Evolutionary conservation across 2,888 invertebrate genomes (phyloP), one percentile per base, ranked within the genome.

Genomic region (Hoplodrina blanda): DNA sequence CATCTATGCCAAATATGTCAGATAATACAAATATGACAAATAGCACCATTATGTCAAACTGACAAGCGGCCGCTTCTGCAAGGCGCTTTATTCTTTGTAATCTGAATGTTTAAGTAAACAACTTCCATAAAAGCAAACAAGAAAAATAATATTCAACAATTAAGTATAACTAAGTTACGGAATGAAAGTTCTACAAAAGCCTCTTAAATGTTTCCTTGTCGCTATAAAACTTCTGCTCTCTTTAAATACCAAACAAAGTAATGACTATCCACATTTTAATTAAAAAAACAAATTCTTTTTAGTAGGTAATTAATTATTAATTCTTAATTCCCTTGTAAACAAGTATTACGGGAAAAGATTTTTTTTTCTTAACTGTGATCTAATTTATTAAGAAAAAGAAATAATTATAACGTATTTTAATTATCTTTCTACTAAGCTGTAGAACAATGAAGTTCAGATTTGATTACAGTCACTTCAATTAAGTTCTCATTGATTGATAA

Each of bases 191-290:
- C 37, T 19, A 76, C 53, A 76, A 64, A 77, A 73, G 62, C 44
- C n/a, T 65, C 54, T 52, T 54, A 65, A 56, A 60, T 62, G n/a
- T 64, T 76, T 63, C 56, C 50, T 41, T n/a, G 50, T 49, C 3
- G 37, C 37, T 30, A 59, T 46, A 64, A 37, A 17, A 64, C 46
- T 50, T 30, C 37, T 55, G 17, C 44, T 20, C 15, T 69, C 54
- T 59, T 49, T 55, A 62, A 62, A 71, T 37, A 11, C 17, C 59
- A 55, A 76, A 76, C 69, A 62, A 73, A 62, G 59, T 77, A 77
- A 77, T 59, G 59, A 73, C 46, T 59, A 44, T 55, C 54, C 33
- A 73, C 49, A 63, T 69, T 74, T 74, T 74, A 62, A 69, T 59
- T 69, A 73, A 62, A 49, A 33, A 56, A 66, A 56, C 53, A 63